Evolutionary conservation across 2,113 vertebrate species (phyloP), one percentile per base, ranked within the genome.

Genomic region (Stigmatopora argus): DNA sequence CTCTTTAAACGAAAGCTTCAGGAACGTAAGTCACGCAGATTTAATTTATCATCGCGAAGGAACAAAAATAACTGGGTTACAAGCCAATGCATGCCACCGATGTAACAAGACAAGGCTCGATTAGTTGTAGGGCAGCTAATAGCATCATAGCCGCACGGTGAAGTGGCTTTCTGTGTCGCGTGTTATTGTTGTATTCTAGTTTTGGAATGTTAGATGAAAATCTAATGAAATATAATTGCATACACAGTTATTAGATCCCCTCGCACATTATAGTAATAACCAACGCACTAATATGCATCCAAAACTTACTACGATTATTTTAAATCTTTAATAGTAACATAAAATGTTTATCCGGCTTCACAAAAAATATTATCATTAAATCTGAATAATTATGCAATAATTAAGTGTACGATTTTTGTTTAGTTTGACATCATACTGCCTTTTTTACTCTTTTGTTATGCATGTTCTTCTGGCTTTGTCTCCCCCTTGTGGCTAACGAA

Each of bases 141-240:
- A 64, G 38, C 38, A 49, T 59, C 69, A 51, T 14, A 26, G 26
- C 47, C 10, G 71, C 71, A 65, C 60, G 56, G 55, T 4, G 52
- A 49, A 11, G 14, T 62, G 34, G 41, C 52, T 61, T 17, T 23
- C 15, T 21, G 19, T 7, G 15, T 23, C 1, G 18, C 4, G 55
- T 0, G 18, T 3, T 8, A 2, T 13, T 56, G 2, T 19, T 12
- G 10, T 44, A 41, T 41, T 58, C 12, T 6, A 62, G 3, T 19
- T 19, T 7, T 46, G 7, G 38, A 41, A 41, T 15, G 46, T 48
- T 48, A 15, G 14, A 17, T 17, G 1, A 4, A 41, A 9, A 1
- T 41, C 38, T 10, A 10, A 48, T 19, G 3, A 41, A 13, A 57
- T 15, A 17, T 4, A 58, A 17, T 41, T 59, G 10, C 45, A 8